phyloP scores from a whole-genome alignment of 2,113 vertebrate species.

The Tragelaphus strepsiceros region DNA sequence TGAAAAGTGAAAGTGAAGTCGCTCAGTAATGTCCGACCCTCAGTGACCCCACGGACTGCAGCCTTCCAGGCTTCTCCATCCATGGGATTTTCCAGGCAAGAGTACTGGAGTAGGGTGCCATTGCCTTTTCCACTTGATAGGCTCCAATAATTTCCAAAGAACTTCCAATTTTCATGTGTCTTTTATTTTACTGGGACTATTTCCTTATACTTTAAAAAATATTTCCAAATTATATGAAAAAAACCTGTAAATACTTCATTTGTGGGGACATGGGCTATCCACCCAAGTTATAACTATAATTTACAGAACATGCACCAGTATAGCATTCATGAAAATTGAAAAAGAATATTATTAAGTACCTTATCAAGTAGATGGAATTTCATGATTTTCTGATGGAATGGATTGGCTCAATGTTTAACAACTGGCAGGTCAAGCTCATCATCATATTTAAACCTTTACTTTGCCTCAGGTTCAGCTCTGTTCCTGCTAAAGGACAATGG shows the following conservation, averaged over 20 bases:
- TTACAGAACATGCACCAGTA: neutral
- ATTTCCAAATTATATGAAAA: neutral
- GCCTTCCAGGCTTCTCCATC: too few species aligned
- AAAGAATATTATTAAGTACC: slow-evolving; percentile 28
- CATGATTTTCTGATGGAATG: neutral
- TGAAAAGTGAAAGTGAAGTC: too few species aligned
- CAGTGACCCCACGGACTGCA: too few species aligned
- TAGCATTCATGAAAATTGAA: slow-evolving; percentile 41
- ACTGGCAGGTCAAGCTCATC: neutral
- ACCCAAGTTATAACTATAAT: neutral
- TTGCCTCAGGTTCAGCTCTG: slow-evolving; percentile 49
- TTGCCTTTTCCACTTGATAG: neutral
- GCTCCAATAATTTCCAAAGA: neutral
- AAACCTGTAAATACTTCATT: neutral
- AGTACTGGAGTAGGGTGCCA: too few species aligned
- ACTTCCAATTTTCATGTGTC: neutral
- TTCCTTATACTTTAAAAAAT: neutral
- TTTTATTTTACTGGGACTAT: neutral
- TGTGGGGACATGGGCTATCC: neutral
- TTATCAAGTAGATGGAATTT: slow-evolving; percentile 26
- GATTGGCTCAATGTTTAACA: neutral
- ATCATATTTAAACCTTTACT: slow-evolving; percentile 30
- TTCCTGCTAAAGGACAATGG: neutral
- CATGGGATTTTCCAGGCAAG: too few species aligned
- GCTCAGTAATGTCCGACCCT: too few species aligned